Base-by-base conservation (phyloP, 1,140 invertebrate genomes). In the Archegozetes longisetosus region DNA sequence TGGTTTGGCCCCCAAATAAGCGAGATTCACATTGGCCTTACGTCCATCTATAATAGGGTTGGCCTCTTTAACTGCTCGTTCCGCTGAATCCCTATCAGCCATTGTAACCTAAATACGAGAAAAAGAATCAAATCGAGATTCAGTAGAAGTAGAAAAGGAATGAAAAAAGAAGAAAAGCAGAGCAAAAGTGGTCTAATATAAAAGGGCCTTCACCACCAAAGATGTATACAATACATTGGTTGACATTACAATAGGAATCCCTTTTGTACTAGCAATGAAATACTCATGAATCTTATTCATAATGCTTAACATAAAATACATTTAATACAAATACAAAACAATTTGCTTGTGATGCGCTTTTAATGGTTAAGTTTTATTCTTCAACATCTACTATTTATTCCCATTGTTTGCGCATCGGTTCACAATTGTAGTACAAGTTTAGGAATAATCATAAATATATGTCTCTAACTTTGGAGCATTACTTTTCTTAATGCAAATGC, bases 21-120 rank as follows among this genome's bases (percentile, higher is more conserved):
- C 94, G 66, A 97, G 78, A 75, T 98, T 98, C 26, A 98, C 94
- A 75, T 98, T 97, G 26, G 93, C 92, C 78, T 97, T 97, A 66
- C 94, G 80, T 49, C 94, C 94, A 73, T 98, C 93, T 69, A 97
- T 98, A 72, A 97, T 94, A 23, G 93, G 94, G 76, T 97, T 97
- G 14, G 92, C 90, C 69, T 98, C 92, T 75, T 95, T 93, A 72
- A 90, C 94, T 22, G 94, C 94, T 68, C 90, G 77, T 70, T 96
- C 92, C 40, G 94, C 92, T 53, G 88, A 86, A 48, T 84, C 80
- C 68, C 85, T 78, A 70, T 95, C 90, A 32, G 86, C 84, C 94
- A 98, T 98, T 72, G 95, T 98, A 62, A 97, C 91, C 93, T 97
- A 79, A 2, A 71, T 66, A 58, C 49, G 58, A 55, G 32, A 60